phyloP scores from a whole-genome alignment of 2,888 invertebrate species.

The Eristalis pertinax region DNA sequence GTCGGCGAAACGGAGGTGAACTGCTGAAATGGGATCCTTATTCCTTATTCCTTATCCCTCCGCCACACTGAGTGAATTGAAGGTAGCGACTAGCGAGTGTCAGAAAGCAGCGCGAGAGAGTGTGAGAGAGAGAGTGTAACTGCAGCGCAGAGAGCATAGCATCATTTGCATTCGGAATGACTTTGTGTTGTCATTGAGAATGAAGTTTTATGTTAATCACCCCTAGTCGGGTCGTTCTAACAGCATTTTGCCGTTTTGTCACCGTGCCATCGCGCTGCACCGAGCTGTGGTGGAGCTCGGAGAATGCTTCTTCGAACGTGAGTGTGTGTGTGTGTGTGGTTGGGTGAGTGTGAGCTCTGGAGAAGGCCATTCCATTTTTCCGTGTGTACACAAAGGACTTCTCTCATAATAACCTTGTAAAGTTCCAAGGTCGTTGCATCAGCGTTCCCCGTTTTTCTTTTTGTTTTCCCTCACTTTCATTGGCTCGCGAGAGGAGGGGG shows the following conservation, averaged over 20 bases:
- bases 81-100: not conserved
- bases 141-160: slow-evolving; percentile 54
- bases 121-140: slow-evolving; percentile 11
- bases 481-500: not conserved
- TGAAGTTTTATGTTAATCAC: slow-evolving; percentile 69
- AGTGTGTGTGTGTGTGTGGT: not conserved
- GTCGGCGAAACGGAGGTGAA: slow-evolving; percentile 61
- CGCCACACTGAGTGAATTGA: not conserved
- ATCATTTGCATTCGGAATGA: slow-evolving; percentile 72
- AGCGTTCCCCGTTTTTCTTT: slow-evolving; percentile 16
- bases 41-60: slow-evolving; percentile 20
- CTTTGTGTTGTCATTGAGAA: slow-evolving; percentile 71
- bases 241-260: slow-evolving; percentile 10
- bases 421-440: slow-evolving; percentile 72
- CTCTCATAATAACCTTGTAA: slow-evolving; percentile 67
- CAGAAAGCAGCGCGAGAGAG: not conserved
- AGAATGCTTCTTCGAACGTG: not conserved
- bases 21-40: slow-evolving; percentile 30
- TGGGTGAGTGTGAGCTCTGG: slow-evolving; percentile 5
- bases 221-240: slow-evolving; percentile 28
- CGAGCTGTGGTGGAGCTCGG: slow-evolving; percentile 42
- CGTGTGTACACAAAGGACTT: slow-evolving; percentile 56
- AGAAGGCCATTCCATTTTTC: slow-evolving; percentile 25
- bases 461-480: slow-evolving; percentile 8
- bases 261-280: slow-evolving; percentile 15